These are phyloP conservation scores for Trichogramma pretiosum DNA, from an alignment of 1,140 invertebrate species.

Conservation along the genomic window DNA sequence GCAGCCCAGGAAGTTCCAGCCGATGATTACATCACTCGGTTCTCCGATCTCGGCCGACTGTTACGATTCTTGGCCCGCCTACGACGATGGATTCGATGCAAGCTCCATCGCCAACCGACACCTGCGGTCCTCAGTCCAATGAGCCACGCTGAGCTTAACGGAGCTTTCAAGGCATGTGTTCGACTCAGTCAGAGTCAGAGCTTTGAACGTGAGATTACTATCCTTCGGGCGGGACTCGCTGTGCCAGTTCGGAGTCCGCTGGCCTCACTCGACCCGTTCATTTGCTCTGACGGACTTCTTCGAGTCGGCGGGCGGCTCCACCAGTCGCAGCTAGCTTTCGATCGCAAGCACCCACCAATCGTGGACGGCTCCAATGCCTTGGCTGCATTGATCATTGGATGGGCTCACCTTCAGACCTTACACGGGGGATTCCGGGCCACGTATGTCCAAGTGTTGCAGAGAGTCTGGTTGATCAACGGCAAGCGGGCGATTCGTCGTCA, in stretches of 20 bases:
- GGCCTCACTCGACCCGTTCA: not conserved
- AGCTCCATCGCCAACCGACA: not conserved
- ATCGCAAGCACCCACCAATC: constrained; percentile 3
- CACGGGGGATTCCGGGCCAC: not conserved
- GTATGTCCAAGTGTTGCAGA: not conserved
- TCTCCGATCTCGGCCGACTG: not conserved
- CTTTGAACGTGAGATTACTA: not conserved
- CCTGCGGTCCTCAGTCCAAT: not conserved
- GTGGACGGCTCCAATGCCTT: not conserved
- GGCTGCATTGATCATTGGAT: not conserved
- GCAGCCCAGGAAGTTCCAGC: too few relatives aligned
- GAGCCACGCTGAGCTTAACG: not conserved
- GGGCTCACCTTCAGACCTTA: not conserved
- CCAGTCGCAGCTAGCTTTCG: not conserved
- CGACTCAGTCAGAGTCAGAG: not conserved
- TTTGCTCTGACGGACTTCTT: not conserved
- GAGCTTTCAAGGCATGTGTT: not conserved
- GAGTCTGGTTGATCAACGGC: not conserved
- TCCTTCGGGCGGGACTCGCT: not conserved
- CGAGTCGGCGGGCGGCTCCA: constrained; percentile 11
- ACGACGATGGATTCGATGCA: not conserved
- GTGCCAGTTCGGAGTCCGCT: not conserved
- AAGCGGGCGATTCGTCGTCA: not conserved
- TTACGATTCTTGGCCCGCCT: not conserved
- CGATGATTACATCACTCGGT: too few relatives aligned